These are phyloP conservation scores for Paratilapia polleni DNA, from an alignment of 2,113 vertebrate genomes.

Conservation along the genomic window DNA sequence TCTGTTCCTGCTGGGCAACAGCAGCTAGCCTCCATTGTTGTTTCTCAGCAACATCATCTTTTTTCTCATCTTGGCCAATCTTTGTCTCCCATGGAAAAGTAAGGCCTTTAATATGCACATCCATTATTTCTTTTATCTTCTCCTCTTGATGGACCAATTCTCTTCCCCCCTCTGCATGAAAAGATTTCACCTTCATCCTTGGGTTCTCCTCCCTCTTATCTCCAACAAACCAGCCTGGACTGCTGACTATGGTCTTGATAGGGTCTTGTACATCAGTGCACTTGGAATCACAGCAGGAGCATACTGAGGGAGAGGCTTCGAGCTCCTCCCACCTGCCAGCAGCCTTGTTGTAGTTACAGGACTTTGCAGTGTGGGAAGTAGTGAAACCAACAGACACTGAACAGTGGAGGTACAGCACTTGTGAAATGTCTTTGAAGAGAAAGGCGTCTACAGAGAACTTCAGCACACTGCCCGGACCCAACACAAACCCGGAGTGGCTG, in stretches of 20 bases:
- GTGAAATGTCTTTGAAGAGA: conserved; percentile 49
- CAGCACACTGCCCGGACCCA: conserved; percentile 19
- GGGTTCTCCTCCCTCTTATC: neutral
- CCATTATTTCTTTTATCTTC: neutral
- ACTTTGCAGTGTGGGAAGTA: conserved; percentile 54
- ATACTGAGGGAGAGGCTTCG: conserved; percentile 25
- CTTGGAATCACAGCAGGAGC: conserved; percentile 66
- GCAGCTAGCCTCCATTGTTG: neutral
- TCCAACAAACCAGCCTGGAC: conserved; percentile 37
- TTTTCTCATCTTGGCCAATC: neutral
- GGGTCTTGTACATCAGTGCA: conserved; percentile 35
- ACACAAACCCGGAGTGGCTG: conserved; percentile 62
- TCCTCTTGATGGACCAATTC: neutral
- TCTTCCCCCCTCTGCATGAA: neutral
- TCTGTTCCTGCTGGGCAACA: neutral
- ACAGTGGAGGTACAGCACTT: conserved; percentile 73
- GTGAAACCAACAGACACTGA: conserved; percentile 38
- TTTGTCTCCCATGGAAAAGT: neutral
- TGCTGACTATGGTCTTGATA: conserved; percentile 42
- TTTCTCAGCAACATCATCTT: neutral
- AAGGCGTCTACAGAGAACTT: conserved; percentile 73
- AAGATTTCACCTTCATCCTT: neutral
- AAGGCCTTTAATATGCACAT: neutral
- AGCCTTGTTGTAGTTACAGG: conserved; percentile 66
- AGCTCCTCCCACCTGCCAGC: conserved; percentile 75